Evolutionary conservation across 2,113 vertebrate genomes (phyloP).

Genomic region (Mesocricetus auratus): DNA sequence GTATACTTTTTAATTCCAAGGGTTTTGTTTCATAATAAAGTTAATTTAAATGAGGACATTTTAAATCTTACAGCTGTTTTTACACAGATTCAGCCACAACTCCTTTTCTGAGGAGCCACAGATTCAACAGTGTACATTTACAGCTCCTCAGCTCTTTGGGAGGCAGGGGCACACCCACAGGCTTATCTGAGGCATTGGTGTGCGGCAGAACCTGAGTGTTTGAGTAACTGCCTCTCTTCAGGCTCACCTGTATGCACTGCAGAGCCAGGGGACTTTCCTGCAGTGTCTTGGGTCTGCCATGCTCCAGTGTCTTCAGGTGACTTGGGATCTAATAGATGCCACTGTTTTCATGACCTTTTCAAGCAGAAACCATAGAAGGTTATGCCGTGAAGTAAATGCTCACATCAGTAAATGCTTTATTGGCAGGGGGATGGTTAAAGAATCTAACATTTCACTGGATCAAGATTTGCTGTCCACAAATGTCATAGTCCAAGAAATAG

Average conservation of each 20-base stretch:
- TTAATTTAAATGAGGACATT: neutral
- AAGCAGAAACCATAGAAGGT: neutral
- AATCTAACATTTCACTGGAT: conserved; percentile 69
- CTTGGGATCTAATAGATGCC: neutral
- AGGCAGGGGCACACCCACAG: neutral
- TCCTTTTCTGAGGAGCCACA: neutral
- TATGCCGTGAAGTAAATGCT: conserved; percentile 59
- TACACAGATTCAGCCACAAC: neutral
- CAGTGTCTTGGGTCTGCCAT: neutral
- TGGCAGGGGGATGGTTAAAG: conserved; percentile 43
- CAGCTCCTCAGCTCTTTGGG: neutral
- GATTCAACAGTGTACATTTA: neutral
- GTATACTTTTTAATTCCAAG: neutral
- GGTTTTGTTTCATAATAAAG: neutral
- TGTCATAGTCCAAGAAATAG: conserved; percentile 53
- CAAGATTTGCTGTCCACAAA: conserved; percentile 56
- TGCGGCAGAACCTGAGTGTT: neutral
- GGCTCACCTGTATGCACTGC: neutral
- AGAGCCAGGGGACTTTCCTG: neutral
- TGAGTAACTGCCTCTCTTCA: neutral
- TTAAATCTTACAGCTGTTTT: neutral
- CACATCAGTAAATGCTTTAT: conserved; percentile 59
- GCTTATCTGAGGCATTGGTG: neutral
- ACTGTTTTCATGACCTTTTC: conserved; percentile 37
- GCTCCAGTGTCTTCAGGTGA: neutral